Percentiles rank a stretch among this genome's conserved stretches.
phyloP scores from a whole-genome alignment of 2,888 invertebrate species.

The Blera fallax region DNA sequence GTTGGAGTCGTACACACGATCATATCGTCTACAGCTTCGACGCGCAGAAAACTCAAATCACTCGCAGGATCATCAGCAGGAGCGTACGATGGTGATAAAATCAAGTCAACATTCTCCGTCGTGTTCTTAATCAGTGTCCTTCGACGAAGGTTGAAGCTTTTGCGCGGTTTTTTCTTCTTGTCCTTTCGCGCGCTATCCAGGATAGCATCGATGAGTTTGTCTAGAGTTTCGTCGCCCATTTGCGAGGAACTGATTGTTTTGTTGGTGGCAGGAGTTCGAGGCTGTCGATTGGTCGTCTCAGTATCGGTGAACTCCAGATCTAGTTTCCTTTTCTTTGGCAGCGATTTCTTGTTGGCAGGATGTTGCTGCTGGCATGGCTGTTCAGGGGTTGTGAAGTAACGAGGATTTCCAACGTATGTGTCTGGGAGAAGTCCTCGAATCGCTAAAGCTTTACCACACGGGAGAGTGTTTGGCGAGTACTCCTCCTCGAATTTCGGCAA shows the following conservation, averaged over 20 bases:
- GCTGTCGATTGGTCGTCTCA: not conserved
- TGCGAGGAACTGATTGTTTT: slow-evolving; percentile 75
- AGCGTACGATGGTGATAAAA: slow-evolving; percentile 79
- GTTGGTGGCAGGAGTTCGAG: slow-evolving; percentile 54
- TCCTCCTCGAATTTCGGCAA: slow-evolving; percentile 80
- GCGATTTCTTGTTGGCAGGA: slow-evolving; percentile 3
- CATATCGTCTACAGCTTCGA: slow-evolving; percentile 72
- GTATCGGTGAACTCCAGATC: slow-evolving; percentile 77
- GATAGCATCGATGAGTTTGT: slow-evolving; percentile 81
- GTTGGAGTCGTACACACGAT: slow-evolving; percentile 77
- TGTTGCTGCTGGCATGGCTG: not conserved
- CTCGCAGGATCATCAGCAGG: slow-evolving; percentile 81
- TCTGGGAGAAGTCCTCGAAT: slow-evolving; percentile 79
- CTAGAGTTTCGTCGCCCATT: slow-evolving; percentile 80
- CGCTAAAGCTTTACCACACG: slow-evolving; percentile 78
- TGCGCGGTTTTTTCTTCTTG: slow-evolving; percentile 76
- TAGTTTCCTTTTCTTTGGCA: slow-evolving; percentile 76
- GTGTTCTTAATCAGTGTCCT: slow-evolving; percentile 78
- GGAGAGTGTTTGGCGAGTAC: slow-evolving; percentile 79
- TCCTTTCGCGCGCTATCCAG: slow-evolving; percentile 80
- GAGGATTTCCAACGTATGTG: slow-evolving; percentile 78
- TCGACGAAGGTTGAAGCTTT: slow-evolving; percentile 78
- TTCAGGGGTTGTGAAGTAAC: slow-evolving; percentile 77
- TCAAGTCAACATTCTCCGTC: slow-evolving; percentile 60
- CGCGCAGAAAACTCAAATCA: slow-evolving; percentile 78